phyloP scores from a whole-genome alignment of 2,797 vertebrate species.

The Lepus townsendii region DNA sequence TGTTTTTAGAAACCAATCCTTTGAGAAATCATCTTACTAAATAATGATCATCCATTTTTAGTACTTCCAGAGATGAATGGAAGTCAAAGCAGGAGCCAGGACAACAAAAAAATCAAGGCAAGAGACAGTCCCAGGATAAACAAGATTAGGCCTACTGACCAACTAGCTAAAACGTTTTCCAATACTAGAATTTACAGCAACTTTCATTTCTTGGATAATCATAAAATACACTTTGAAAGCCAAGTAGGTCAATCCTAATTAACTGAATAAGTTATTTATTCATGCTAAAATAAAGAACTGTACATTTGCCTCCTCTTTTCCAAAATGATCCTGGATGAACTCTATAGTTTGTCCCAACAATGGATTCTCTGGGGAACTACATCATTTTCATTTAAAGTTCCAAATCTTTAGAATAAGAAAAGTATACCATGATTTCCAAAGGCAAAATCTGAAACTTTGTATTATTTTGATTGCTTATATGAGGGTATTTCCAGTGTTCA shows the following conservation, averaged over 20 bases:
- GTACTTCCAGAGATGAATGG: constrained; percentile 15
- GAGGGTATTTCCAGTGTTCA: no score
- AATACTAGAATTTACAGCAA: constrained; percentile 15
- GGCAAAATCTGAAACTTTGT: constrained; percentile 25
- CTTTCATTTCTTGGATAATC: constrained; percentile 11
- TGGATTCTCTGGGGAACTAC: constrained; percentile 20
- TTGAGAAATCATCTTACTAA: constrained; percentile 50
- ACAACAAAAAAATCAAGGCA: constrained; percentile 49
- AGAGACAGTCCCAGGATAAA: background rate
- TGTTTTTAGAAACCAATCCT: constrained; percentile 57
- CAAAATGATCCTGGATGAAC: constrained; percentile 52
- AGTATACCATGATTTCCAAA: constrained; percentile 46
- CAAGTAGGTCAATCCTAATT: constrained; percentile 37
- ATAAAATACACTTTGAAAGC: constrained; percentile 44
- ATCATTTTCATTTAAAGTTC: constrained; percentile 46
- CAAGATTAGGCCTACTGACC: background rate
- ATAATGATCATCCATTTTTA: constrained; percentile 20
- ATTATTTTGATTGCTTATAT: constrained; percentile 29
- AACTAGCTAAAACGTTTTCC: background rate
- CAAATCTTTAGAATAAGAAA: constrained; percentile 48
- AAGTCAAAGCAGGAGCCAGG: background rate
- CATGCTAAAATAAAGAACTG: constrained; percentile 53
- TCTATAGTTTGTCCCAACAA: constrained; percentile 54
- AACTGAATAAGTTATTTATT: background rate
- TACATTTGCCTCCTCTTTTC: constrained; percentile 48